phyloP scores from a whole-genome alignment of 1,140 invertebrate species.

The Octopus sinensis region DNA sequence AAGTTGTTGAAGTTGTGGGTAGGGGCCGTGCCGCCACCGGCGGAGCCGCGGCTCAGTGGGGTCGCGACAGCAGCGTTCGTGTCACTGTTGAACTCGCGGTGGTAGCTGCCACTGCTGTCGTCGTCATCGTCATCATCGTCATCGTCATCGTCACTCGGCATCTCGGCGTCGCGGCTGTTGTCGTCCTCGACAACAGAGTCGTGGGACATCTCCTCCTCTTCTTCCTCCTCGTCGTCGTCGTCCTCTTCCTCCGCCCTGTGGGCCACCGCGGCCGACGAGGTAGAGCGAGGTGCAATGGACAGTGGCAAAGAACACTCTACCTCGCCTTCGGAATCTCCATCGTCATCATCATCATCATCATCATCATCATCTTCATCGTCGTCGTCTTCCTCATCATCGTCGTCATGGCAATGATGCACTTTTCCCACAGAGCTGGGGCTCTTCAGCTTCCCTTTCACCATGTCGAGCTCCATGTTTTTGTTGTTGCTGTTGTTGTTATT shows the following conservation, averaged over 20 bases:
- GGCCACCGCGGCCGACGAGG: neutral
- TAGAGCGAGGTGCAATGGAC: slow-evolving; percentile 2
- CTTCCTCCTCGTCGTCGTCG: neutral
- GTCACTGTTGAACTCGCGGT: slow-evolving; percentile 36
- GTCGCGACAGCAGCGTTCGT: slow-evolving; percentile 23
- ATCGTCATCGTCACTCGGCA: slow-evolving; percentile 43
- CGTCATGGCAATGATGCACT: too few relatives aligned
- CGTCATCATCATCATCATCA: slow-evolving; percentile 21
- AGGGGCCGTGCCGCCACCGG: neutral
- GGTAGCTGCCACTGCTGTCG: too few relatives aligned
- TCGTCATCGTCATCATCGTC: too few relatives aligned
- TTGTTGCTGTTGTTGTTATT: too few relatives aligned
- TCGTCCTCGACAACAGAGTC: slow-evolving; percentile 22
- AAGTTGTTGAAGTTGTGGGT: slow-evolving; percentile 30
- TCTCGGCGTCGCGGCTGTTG: slow-evolving; percentile 34
- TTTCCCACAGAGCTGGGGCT: neutral
- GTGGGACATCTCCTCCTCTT: neutral
- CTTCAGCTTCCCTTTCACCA: neutral
- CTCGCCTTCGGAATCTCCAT: slow-evolving; percentile 13
- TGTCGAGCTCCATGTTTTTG: too few relatives aligned
- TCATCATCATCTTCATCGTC: slow-evolving; percentile 28
- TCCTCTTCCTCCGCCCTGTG: neutral
- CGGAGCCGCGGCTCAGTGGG: slow-evolving; percentile 3
- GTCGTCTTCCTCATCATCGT: slow-evolving; percentile 21
- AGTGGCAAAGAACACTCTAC: slow-evolving; percentile 15